These are phyloP conservation scores for Neodon shergylaensis DNA, from an alignment of 2,113 vertebrate species.

Conservation along the genomic window DNA sequence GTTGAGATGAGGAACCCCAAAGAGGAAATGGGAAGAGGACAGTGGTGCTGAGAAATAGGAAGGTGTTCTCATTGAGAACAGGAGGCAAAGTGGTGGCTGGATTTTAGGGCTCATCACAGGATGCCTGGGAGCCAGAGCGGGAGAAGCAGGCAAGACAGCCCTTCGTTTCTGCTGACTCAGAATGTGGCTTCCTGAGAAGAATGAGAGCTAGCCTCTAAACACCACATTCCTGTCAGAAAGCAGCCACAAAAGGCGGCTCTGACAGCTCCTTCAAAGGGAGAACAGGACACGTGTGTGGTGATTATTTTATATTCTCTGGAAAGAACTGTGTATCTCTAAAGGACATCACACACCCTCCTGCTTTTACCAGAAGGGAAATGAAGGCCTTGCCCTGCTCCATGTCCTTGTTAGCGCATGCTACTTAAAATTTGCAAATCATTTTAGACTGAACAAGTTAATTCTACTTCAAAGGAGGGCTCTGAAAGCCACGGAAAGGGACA, in stretches of 20 bases:
- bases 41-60: neutral
- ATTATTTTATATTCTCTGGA: constrained; percentile 9
- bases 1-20: neutral
- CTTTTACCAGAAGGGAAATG: constrained; percentile 12
- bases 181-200: neutral
- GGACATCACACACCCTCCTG: neutral
- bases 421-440: constrained; percentile 61
- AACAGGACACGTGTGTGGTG: neutral
- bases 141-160: neutral
- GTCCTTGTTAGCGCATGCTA: constrained; percentile 32
- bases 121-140: neutral
- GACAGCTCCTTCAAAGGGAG: neutral
- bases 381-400: neutral
- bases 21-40: neutral
- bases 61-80: neutral
- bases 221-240: neutral
- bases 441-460: constrained; percentile 61
- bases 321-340: constrained; percentile 33
- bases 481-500: constrained; percentile 27
- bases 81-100: neutral
- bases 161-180: neutral
- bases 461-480: constrained; percentile 63
- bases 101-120: neutral
- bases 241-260: neutral
- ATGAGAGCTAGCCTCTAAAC: neutral